Conservation (phyloP, 2,113 vertebrate species). For the Sinocyclocheilus grahami region DNA sequence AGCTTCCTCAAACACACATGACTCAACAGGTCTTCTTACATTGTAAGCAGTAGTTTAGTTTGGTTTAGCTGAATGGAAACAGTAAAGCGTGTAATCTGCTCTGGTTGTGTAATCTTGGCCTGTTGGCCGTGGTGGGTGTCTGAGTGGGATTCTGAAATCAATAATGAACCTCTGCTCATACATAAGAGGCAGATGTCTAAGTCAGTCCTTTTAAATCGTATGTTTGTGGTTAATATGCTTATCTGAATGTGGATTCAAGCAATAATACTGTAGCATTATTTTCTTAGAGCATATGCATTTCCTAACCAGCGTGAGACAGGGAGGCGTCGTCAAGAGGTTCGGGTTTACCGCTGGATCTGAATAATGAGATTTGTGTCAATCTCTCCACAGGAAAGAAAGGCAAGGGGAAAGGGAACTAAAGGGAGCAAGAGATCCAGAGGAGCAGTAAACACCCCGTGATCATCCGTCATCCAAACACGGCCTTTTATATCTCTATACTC, state of each 20-base stretch:
- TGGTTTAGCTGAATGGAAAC: background rate
- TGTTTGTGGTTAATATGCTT: conserved; percentile 36
- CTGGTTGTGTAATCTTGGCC: conserved; percentile 28
- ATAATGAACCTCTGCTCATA: conserved; percentile 37
- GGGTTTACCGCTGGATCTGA: background rate
- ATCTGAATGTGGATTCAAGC: conserved; percentile 4
- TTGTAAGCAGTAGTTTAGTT: background rate
- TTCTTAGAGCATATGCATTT: background rate
- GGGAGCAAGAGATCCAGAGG: conserved; percentile 3
- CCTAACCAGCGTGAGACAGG: background rate
- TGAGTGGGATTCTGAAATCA: conserved; percentile 51
- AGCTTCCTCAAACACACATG: background rate
- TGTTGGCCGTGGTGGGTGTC: conserved; percentile 50
- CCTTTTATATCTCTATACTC: conserved; percentile 27
- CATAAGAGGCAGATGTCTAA: conserved; percentile 31
- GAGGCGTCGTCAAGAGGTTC: background rate
- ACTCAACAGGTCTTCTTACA: conserved; percentile 11
- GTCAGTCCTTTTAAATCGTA: background rate
- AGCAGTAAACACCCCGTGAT: conserved; percentile 26
- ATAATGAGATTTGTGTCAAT: conserved; percentile 49
- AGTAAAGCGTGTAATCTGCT: background rate
- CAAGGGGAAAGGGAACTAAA: conserved; percentile 78
- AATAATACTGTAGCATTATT: conserved; percentile 17
- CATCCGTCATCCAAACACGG: conserved; percentile 28
- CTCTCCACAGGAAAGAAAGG: conserved; percentile 81